phyloP scores from a whole-genome alignment of 2,797 vertebrate genomes.

The Pelodytes ibericus region DNA sequence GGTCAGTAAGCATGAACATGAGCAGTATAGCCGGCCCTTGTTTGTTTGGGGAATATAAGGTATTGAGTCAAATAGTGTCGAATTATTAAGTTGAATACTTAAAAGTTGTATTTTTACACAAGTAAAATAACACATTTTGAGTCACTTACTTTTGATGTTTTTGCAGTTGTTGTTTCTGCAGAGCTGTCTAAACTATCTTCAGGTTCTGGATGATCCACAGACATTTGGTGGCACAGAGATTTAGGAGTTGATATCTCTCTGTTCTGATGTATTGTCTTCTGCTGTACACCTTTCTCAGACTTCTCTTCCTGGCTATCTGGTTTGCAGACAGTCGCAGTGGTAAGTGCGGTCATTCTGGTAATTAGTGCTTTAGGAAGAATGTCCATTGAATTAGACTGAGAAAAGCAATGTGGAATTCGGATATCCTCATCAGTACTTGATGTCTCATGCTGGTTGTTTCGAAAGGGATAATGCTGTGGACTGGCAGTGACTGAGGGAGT shows the following conservation, averaged over 20 bases:
- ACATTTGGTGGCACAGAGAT: constrained; percentile 89
- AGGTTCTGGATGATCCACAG: constrained; percentile 85
- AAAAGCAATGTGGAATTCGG: constrained; percentile 64
- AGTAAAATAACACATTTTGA: neutral
- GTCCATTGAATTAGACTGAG: constrained; percentile 76
- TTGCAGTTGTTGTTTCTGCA: constrained; percentile 62
- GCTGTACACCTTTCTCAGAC: constrained; percentile 47
- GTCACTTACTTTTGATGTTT: constrained; percentile 68
- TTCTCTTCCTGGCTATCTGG: constrained; percentile 44
- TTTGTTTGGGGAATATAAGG: too few relatives aligned
- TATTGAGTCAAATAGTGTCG: too few relatives aligned
- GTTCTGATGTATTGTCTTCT: neutral
- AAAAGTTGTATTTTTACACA: too few relatives aligned
- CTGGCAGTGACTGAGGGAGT: constrained; percentile 92
- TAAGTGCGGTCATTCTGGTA: constrained; percentile 88
- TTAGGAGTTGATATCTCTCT: constrained; percentile 68
- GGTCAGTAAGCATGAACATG: too few relatives aligned
- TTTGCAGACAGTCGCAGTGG: constrained; percentile 59
- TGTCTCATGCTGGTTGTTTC: constrained; percentile 66
- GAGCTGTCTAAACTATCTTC: constrained; percentile 74
- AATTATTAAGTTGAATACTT: too few relatives aligned
- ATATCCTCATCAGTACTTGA: constrained; percentile 66
- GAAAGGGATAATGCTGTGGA: constrained; percentile 84
- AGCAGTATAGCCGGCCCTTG: too few relatives aligned
- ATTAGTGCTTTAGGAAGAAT: constrained; percentile 85